Conservation (phyloP, 1,140 invertebrate species). For the Apis dorsata region DNA sequence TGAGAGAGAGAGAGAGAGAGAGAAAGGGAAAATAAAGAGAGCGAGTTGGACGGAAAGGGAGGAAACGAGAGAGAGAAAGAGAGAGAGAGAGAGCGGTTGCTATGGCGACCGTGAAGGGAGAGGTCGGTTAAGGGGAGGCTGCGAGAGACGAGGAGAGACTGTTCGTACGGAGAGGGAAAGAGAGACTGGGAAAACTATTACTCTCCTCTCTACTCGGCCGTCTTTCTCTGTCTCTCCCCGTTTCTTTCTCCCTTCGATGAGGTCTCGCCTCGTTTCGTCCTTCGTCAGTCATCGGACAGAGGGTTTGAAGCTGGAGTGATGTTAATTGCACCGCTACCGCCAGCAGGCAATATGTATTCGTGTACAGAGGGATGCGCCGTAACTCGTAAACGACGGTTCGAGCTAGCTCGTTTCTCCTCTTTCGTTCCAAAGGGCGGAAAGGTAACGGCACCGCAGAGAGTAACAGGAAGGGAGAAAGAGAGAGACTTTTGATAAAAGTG, state of each 20-base stretch:
- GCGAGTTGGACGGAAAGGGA: slow-evolving; percentile 35
- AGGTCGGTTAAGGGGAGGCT: slow-evolving; percentile 52
- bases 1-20: slow-evolving; percentile 58
- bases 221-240: slow-evolving; percentile 11
- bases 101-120: slow-evolving; percentile 68
- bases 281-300: slow-evolving; percentile 39
- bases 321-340: slow-evolving; percentile 70
- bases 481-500: slow-evolving; percentile 29
- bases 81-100: slow-evolving; percentile 61
- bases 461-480: not conserved
- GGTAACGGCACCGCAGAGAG: slow-evolving; percentile 32
- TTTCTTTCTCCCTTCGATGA: slow-evolving; percentile 6
- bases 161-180: slow-evolving; percentile 7
- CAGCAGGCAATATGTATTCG: slow-evolving; percentile 69
- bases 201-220: slow-evolving; percentile 34
- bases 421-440: slow-evolving; percentile 37
- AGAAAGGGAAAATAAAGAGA: slow-evolving; percentile 53
- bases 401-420: not conserved
- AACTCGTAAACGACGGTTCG: slow-evolving; percentile 46
- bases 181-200: slow-evolving; percentile 63
- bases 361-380: slow-evolving; percentile 56
- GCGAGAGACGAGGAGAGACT: slow-evolving; percentile 46
- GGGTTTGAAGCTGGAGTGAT: slow-evolving; percentile 65
- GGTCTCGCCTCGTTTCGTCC: slow-evolving; percentile 43
- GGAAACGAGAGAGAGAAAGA: slow-evolving; percentile 27